Evolutionary conservation across 1,140 invertebrate genomes (phyloP).

Genomic region (Coptotermes formosanus): DNA sequence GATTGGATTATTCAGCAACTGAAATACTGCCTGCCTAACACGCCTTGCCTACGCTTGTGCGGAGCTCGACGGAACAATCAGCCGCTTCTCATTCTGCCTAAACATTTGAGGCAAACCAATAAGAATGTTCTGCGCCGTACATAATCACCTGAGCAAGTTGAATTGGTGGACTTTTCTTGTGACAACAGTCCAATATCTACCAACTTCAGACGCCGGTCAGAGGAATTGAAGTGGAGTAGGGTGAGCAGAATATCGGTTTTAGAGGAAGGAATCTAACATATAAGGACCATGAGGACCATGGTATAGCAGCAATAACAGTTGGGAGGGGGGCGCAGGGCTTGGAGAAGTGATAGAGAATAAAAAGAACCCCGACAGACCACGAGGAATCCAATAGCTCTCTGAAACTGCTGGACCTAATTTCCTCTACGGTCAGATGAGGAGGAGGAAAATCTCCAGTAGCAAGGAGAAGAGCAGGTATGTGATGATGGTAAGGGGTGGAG

Average conservation of each 20-base stretch:
- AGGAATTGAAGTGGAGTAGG: not conserved
- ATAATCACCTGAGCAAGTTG: not conserved
- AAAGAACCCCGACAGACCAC: slow-evolving; percentile 7
- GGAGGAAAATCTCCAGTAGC: slow-evolving; percentile 10
- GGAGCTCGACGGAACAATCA: not conserved
- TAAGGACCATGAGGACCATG: not conserved
- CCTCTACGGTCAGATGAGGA: slow-evolving; percentile 12
- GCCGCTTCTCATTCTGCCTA: not conserved
- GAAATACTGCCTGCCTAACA: too few species aligned
- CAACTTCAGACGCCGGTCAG: not conserved
- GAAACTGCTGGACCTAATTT: slow-evolving; percentile 15
- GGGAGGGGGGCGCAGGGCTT: too few species aligned
- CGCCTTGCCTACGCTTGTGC: too few species aligned
- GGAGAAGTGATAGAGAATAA: not conserved
- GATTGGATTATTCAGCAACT: too few species aligned
- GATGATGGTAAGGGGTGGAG: not conserved
- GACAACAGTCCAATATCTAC: slow-evolving; percentile 10
- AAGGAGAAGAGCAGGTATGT: slow-evolving; percentile 1
- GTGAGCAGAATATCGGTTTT: not conserved
- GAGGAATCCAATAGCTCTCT: slow-evolving; percentile 5
- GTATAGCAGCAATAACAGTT: slow-evolving; percentile 16
- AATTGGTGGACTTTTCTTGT: slow-evolving; percentile 7
- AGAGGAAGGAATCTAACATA: not conserved
- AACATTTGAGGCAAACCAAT: not conserved
- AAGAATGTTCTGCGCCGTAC: not conserved